Evolutionary conservation across 2,888 invertebrate species (phyloP).

Genomic region (Ennomos quercinarius): DNA sequence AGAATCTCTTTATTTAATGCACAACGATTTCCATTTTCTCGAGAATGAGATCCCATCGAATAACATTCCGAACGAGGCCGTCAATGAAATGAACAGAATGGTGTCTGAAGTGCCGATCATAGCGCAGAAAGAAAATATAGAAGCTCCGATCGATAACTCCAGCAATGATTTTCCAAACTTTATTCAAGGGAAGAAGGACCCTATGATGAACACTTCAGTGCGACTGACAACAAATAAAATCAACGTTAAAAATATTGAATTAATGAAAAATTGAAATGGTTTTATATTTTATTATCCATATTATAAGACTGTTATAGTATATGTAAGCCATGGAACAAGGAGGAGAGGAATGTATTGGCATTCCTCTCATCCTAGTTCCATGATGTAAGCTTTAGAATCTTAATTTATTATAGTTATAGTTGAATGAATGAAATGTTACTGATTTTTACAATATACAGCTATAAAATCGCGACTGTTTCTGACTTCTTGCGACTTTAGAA

Average conservation of each 20-base stretch:
- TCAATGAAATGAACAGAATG: slow-evolving; percentile 68
- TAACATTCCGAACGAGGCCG: slow-evolving; percentile 57
- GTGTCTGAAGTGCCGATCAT: slow-evolving; percentile 69
- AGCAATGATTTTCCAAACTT: slow-evolving; percentile 65
- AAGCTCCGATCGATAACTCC: slow-evolving; percentile 51
- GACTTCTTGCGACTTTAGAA: slow-evolving; percentile 85
- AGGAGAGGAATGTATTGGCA: too few relatives aligned
- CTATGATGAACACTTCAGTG: slow-evolving; percentile 79
- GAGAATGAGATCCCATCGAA: slow-evolving; percentile 69
- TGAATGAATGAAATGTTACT: slow-evolving; percentile 26
- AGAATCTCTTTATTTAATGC: slow-evolving; percentile 75
- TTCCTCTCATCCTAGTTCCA: too few relatives aligned
- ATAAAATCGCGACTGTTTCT: slow-evolving; percentile 87
- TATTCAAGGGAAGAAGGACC: slow-evolving; percentile 76
- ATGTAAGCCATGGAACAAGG: too few relatives aligned
- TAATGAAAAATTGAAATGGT: slow-evolving; percentile 72
- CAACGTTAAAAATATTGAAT: slow-evolving; percentile 80
- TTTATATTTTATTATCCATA: slow-evolving; percentile 22
- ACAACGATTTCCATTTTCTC: slow-evolving; percentile 77
- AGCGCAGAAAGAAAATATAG: slow-evolving; percentile 64
- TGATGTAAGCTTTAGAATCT: slow-evolving; percentile 26
- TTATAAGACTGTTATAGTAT: slow-evolving; percentile 55
- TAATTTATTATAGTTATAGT: slow-evolving; percentile 36
- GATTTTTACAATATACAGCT: slow-evolving; percentile 66
- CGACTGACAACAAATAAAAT: slow-evolving; percentile 75